These are phyloP conservation scores for Choristoneura rosaceana DNA, from an alignment of 2,888 invertebrate genomes.

Conservation along the genomic window DNA sequence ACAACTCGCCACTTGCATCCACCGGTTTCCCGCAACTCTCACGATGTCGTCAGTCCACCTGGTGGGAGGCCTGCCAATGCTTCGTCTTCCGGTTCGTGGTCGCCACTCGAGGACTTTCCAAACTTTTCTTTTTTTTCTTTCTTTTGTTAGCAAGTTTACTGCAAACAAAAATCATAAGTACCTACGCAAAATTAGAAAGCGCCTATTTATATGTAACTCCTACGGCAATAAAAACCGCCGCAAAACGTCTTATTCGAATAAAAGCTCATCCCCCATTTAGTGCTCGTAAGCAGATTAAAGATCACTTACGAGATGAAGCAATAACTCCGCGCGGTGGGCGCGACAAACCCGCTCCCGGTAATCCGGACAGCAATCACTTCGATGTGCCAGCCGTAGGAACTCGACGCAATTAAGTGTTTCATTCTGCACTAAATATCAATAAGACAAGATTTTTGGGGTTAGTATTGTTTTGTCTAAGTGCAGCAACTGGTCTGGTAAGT, in stretches of 20 bases:
- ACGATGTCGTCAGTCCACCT: too few species aligned
- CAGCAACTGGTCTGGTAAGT: too few species aligned
- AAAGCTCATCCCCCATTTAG: background rate
- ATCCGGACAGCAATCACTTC: slow-evolving; percentile 6
- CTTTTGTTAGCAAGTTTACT: too few species aligned
- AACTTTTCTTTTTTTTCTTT: too few species aligned
- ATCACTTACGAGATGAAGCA: slow-evolving; percentile 2
- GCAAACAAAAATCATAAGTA: too few species aligned
- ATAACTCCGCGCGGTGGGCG: background rate
- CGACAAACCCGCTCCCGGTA: background rate
- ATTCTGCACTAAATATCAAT: background rate
- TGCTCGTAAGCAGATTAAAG: slow-evolving; percentile 1
- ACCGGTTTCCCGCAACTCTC: too few species aligned
- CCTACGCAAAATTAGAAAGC: background rate
- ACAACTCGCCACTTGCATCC: too few species aligned
- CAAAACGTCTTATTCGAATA: background rate
- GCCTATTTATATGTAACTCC: too few species aligned
- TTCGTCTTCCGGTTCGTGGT: too few species aligned
- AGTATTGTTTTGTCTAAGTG: too few species aligned
- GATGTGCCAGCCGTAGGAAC: background rate
- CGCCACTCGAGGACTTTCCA: too few species aligned
- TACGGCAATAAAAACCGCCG: background rate
- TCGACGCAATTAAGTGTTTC: background rate
- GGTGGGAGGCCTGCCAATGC: too few species aligned
- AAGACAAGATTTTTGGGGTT: background rate